Conservation (phyloP, 2,113 vertebrate species). For the Corapipo altera region DNA sequence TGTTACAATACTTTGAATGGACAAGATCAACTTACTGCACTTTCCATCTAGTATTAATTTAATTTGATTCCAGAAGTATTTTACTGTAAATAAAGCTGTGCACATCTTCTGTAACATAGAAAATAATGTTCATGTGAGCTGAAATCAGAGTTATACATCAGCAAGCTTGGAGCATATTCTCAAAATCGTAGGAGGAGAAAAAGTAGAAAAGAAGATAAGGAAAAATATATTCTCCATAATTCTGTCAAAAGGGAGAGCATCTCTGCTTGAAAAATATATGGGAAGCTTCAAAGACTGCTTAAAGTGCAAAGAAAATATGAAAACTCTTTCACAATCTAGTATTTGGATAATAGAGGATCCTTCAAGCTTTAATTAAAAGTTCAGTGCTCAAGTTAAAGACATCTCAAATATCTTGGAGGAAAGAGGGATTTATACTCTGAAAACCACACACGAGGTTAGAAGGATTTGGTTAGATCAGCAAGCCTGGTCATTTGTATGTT, state of each 20-base stretch:
- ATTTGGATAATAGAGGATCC: neutral
- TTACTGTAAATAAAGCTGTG: neutral
- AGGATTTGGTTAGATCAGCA: slow-evolving; percentile 39
- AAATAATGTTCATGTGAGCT: neutral
- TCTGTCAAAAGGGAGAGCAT: slow-evolving; percentile 27
- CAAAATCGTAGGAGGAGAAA: neutral
- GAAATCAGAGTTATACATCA: neutral
- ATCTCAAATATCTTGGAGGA: slow-evolving; percentile 27
- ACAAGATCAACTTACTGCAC: neutral
- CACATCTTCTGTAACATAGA: neutral
- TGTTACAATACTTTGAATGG: neutral
- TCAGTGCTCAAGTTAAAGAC: slow-evolving; percentile 23
- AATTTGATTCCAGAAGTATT: neutral
- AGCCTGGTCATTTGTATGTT: neutral
- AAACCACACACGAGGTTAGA: slow-evolving; percentile 17
- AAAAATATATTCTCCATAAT: slow-evolving; percentile 34
- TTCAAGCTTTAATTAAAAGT: slow-evolving; percentile 56
- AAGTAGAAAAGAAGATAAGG: slow-evolving; percentile 3
- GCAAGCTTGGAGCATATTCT: neutral
- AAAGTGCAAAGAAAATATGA: neutral
- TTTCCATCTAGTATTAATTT: neutral
- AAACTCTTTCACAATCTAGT: neutral
- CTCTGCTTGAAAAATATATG: neutral
- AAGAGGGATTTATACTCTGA: neutral
- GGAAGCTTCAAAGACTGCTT: neutral